Conservation (phyloP, 2,888 invertebrate species). For the Salticus scenicus region DNA sequence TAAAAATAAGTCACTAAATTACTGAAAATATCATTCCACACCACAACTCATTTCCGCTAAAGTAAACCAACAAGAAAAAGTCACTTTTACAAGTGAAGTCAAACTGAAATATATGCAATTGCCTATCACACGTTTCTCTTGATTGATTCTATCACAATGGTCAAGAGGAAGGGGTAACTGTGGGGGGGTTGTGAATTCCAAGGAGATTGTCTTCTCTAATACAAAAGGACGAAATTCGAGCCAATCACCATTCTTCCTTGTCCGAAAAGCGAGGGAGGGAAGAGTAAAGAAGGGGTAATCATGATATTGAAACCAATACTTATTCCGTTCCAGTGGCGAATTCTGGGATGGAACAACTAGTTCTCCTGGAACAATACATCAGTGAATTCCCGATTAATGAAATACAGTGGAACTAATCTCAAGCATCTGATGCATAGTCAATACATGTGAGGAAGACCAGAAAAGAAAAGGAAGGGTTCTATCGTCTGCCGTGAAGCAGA, state of each 20-base stretch:
- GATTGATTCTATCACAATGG: not conserved
- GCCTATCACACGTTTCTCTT: not conserved
- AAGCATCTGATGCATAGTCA: not conserved
- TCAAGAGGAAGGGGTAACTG: not conserved
- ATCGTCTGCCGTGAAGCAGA: no score
- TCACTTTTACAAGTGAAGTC: no score
- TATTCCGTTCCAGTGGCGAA: not conserved
- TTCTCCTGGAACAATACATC: not conserved
- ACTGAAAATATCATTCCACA: no score
- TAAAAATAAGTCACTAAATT: no score
- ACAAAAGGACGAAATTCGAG: constrained; percentile 14
- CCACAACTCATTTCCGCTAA: no score
- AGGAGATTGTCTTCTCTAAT: not conserved
- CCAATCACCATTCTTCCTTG: not conserved
- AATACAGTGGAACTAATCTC: not conserved
- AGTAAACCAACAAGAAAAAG: no score
- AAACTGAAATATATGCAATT: not conserved
- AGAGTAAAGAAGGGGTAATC: not conserved
- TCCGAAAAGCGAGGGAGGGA: not conserved
- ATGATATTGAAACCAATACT: not conserved
- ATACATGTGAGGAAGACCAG: not conserved
- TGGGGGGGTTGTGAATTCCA: not conserved
- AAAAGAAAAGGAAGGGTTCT: no score
- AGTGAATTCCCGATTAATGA: not conserved
- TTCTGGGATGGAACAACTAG: not conserved